phyloP scores from a whole-genome alignment of 2,888 invertebrate species.

The Octonoba sinensis region DNA sequence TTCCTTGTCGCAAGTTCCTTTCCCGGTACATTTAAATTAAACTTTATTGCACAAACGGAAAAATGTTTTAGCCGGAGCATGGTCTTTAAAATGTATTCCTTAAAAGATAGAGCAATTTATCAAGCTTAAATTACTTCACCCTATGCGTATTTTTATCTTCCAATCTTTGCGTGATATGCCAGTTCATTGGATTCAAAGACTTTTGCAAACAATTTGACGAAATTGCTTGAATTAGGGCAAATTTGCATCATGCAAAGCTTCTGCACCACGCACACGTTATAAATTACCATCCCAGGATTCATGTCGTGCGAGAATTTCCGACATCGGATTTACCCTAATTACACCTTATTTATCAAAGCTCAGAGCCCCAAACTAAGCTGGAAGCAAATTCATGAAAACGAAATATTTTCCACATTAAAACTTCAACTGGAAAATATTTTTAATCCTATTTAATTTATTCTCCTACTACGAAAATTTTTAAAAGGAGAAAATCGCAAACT shows the following conservation, averaged over 20 bases:
- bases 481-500: neutral
- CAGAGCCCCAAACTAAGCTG: neutral
- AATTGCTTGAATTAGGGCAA: slow-evolving; percentile 31
- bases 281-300: slow-evolving; percentile 30
- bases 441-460: slow-evolving; percentile 1
- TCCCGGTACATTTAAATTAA: no score
- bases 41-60: no score
- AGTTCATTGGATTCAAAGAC: slow-evolving; percentile 21
- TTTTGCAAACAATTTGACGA: slow-evolving; percentile 31
- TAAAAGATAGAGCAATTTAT: slow-evolving; percentile 5
- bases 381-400: neutral
- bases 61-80: no score
- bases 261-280: slow-evolving; percentile 17
- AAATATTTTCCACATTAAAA: neutral
- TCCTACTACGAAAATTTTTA: neutral
- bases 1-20: no score
- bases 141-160: slow-evolving; percentile 9
- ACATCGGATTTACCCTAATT: slow-evolving; percentile 40
- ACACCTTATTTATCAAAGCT: slow-evolving; percentile 38
- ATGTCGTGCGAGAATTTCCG: slow-evolving; percentile 21
- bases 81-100: no score
- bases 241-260: neutral
- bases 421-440: neutral
- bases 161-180: neutral
- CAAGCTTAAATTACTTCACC: slow-evolving; percentile 20